Evolutionary conservation across 2,888 invertebrate species (phyloP), one percentile per base, ranked within the genome.

Genomic region (Bembecia ichneumoniformis): DNA sequence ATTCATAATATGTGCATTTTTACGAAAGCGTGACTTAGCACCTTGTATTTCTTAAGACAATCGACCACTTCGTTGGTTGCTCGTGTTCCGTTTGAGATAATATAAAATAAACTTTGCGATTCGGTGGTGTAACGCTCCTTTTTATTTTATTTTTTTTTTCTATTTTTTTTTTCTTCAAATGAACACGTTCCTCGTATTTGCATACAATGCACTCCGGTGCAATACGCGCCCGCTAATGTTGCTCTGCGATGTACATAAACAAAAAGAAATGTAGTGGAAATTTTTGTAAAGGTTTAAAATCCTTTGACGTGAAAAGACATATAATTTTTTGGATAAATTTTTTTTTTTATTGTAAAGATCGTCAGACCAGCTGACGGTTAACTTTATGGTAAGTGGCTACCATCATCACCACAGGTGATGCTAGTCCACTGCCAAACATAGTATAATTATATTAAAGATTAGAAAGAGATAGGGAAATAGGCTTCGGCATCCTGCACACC

Each of bases 161-260:
- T 61, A 58, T 56, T 61, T 67, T 71, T 74, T 75, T 77, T 75
- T 74, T 67, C 63, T 74, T 63, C 59, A 77, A 79, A 81, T 77
- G 76, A 74, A 83, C 84, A 86, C 78, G 83, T 80, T 67, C 67
- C 57, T 46, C 50, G 51, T 57, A 83, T 86, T 86, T 79, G 86
- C 86, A 86, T 86, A 86, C 86, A 87, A 87, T 87, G 76, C 73
- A 52, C 46, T 50, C 61, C 70, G 75, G 81, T 80, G 82, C 82
- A 80, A 81, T 82, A 82, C 81, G 82, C 71, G 61, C 61, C 60
- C 64, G 74, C 78, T 77, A 79, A 80, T 76, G 68, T 66, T 58
- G 46, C 40, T 13, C 46, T 13, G 44, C 28, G 40, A n/a, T 40
- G 15, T 14, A 55, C 56, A 55, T 54, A 52, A 59, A 58, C 55